Base-by-base conservation (phyloP, 2,888 invertebrate species). In the Loripinus fragilis region DNA sequence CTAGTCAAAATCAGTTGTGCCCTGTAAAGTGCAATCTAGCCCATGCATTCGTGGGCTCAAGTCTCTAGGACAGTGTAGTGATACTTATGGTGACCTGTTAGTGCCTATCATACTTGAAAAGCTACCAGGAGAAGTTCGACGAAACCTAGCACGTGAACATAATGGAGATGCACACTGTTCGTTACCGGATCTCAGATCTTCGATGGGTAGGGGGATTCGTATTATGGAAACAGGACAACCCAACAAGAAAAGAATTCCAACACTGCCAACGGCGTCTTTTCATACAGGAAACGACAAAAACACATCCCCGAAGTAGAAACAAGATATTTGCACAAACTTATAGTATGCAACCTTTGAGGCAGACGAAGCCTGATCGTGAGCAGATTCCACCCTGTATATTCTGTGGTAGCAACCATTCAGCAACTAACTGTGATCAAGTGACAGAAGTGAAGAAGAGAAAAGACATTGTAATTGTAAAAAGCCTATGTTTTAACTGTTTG, bases 391-490 rank as follows among this genome's bases (percentile, higher is more conserved):
- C 3, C 25, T 23, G 23, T 23, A 23, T 17, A 25, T 55, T 55
- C 25, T 55, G 55, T 15, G 55, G 55, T 15, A 28, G 25, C 28
- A 17, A 55, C 25, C 55, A 55, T 25, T 8, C 55, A 3, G 23
- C 55, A 25, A 23, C 25, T 28, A 55, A 55, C 55, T 25, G 55
- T 25, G 25, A 28, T 25, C 23, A 55, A 38, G 38, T 38, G 38
- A 38, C 38, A 8, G 38, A 5, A 12, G 7, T 5, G 5, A 5
- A 5, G 5, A 12, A 12, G 7, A 23, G 71, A 25, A 23, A 41
- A 25, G 41, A 25, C 20, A 38, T 55, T 23, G 55, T 71, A 17
- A 55, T 60, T 60, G 17, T 23, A 8, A 55, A 71, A n/a, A 71
- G 38, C 35, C 38, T 71, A 12, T 38, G 38, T 38, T 38, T 38